These are phyloP conservation scores for Zeuzera pyrina DNA, from an alignment of 2,888 invertebrate species.

Conservation along the genomic window DNA sequence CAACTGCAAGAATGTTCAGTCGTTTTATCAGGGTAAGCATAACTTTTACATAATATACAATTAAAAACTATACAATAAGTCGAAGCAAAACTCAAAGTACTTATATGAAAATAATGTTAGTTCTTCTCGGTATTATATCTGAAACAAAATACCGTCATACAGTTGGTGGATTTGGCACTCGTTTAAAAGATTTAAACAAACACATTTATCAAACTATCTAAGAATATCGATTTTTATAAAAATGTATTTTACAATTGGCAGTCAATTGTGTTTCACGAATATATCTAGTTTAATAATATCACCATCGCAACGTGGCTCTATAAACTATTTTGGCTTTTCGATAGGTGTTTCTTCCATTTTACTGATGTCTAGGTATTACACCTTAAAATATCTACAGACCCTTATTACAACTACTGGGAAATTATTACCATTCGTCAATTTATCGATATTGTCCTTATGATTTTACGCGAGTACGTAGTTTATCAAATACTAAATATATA, in stretches of 20 bases:
- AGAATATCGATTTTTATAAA: slow-evolving; percentile 60
- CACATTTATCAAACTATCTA: slow-evolving; percentile 61
- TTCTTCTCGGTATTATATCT: slow-evolving; percentile 26
- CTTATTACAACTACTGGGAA: slow-evolving; percentile 53
- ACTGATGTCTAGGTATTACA: slow-evolving; percentile 39
- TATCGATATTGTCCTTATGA: slow-evolving; percentile 71
- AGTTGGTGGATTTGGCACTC: slow-evolving; percentile 46
- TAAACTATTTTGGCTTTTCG: slow-evolving; percentile 49
- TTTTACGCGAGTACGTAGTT: slow-evolving; percentile 69
- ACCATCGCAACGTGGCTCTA: slow-evolving; percentile 48
- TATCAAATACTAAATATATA: slow-evolving; percentile 66
- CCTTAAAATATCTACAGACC: slow-evolving; percentile 59
- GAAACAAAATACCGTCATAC: slow-evolving; percentile 33
- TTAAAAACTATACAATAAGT: slow-evolving; percentile 20
- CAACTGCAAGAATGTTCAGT: slow-evolving; percentile 43
- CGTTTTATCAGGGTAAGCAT: slow-evolving; percentile 53
- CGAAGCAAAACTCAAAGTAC: slow-evolving; percentile 19
- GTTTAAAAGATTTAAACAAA: slow-evolving; percentile 59
- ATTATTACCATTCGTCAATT: slow-evolving; percentile 58
- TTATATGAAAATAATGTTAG: slow-evolving; percentile 11
- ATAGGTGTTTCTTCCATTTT: slow-evolving; percentile 37
- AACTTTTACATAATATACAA: too few species aligned
- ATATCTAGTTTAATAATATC: slow-evolving; percentile 61
- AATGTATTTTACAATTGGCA: slow-evolving; percentile 66
- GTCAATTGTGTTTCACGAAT: slow-evolving; percentile 63